Base-by-base conservation (phyloP, 2,888 invertebrate species). In the Sesamia inferens region DNA sequence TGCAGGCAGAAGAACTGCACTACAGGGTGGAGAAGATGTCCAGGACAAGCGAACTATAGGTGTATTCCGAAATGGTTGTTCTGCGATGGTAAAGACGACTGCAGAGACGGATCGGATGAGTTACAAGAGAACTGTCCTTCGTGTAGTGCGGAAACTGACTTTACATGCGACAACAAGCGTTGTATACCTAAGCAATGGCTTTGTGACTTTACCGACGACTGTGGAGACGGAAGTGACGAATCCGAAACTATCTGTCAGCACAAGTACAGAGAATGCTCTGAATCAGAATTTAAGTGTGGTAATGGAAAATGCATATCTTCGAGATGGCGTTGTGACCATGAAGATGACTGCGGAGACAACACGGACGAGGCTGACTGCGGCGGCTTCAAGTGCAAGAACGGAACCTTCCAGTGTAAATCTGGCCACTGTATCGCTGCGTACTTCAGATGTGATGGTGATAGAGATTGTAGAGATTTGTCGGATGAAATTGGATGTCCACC, bases 51-150 rank as follows among this genome's bases (percentile, higher is more conserved):
- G 0, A 99, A 99, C 94, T 99, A 99, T 92, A 97, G 99, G 44
- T 99, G 99, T 93, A 99, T 99, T 88, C 99, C 99, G 0, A 98
- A 99, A 93, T 99, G 99, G 99, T 96, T 99, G 81, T 99, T 99
- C 97, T 99, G 99, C 92, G 99, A 99, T 91, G 99, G 99, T 16
- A 99, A 99, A 92, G 99, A 99, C 89, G 99, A 99, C 92, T 99
- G 99, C 88, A 96, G 99, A 5, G 99, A 99, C 91, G 98, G 98
- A 74, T 99, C 99, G 47, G 99, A 99, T 91, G 99, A 99, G 93
- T 94, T 98, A 63, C 97, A 98, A 0, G 98, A 98, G 87, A 98
- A 98, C 90, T 99, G 99, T 92, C 99, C 99, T 0, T 96, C 97
- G 67, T 99, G 99, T 91, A 98, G 98, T 82, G 90, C 97, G 0